Evolutionary conservation across 1,140 invertebrate genomes (phyloP).

Genomic region (Bombus confusus): DNA sequence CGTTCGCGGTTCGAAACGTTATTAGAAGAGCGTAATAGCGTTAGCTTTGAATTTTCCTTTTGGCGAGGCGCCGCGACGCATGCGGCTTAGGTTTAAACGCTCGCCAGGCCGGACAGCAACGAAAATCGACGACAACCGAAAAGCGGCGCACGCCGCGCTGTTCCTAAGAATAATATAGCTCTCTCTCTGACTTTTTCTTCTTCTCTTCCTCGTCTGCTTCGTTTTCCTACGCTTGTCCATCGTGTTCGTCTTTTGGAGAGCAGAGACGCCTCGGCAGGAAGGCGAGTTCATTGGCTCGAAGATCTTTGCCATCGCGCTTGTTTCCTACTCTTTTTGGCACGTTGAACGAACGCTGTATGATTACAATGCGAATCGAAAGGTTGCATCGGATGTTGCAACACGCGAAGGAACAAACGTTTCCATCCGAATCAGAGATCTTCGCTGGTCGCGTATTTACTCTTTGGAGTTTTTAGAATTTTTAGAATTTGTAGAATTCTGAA

Average conservation of each 20-base stretch:
- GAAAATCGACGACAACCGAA: conserved; percentile 50
- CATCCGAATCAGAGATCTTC: not conserved
- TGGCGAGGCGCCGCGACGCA: conserved; percentile 77
- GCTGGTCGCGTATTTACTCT: not conserved
- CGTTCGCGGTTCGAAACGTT: conserved; percentile 79
- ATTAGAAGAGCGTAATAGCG: conserved; percentile 70
- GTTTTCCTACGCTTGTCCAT: not conserved
- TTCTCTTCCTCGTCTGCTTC: not conserved
- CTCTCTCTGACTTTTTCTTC: not conserved
- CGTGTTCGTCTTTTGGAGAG: not conserved
- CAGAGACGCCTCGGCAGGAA: not conserved
- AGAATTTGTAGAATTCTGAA: too few relatives aligned
- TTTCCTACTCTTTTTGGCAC: conserved; percentile 9
- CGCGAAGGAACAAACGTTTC: not conserved
- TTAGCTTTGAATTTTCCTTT: conserved; percentile 71
- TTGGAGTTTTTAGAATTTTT: not conserved
- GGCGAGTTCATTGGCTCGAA: conserved; percentile 41
- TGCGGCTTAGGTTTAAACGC: conserved; percentile 70
- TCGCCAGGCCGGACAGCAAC: conserved; percentile 62
- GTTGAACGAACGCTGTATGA: not conserved
- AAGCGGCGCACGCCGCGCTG: conserved; percentile 35
- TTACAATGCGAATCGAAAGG: conserved; percentile 10
- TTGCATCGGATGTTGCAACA: conserved; percentile 27
- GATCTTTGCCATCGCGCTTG: conserved; percentile 16
- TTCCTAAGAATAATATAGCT: conserved; percentile 75